Evolutionary conservation across 1,140 invertebrate genomes (phyloP).

Genomic region (Drosophila obscura): DNA sequence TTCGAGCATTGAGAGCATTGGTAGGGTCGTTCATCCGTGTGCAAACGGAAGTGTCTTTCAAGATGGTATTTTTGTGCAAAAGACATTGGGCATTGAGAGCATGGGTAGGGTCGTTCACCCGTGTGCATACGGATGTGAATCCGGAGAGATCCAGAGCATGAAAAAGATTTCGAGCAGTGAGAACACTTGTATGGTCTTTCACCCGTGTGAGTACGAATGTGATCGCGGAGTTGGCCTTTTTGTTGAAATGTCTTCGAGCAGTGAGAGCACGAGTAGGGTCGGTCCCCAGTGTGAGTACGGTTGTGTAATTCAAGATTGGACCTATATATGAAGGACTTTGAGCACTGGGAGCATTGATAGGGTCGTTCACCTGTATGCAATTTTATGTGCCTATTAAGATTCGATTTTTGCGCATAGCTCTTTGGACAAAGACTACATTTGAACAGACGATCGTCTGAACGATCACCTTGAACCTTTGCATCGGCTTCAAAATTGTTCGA

Average conservation of each 20-base stretch:
- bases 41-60: neutral
- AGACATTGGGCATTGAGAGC: constrained; percentile 1
- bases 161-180: constrained; percentile 5
- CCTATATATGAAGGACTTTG: neutral
- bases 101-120: constrained; percentile 10
- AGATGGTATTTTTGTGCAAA: neutral
- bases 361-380: neutral
- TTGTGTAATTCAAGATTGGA: constrained; percentile 8
- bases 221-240: neutral
- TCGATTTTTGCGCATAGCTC: no score
- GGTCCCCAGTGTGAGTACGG: constrained; percentile 12
- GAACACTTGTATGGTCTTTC: constrained; percentile 1
- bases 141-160: no score
- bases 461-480: no score
- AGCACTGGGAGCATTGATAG: constrained; percentile 2
- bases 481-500: no score
- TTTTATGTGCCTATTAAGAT: neutral
- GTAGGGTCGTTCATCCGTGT: neutral
- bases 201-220: neutral
- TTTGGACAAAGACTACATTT: no score
- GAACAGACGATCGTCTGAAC: no score
- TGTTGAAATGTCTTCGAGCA: constrained; percentile 1
- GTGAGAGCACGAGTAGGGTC: constrained; percentile 2
- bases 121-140: constrained; percentile 7
- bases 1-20: neutral